These are phyloP conservation scores for Meteorus sp. DNA, from an alignment of 1,140 invertebrate genomes.

Conservation along the genomic window DNA sequence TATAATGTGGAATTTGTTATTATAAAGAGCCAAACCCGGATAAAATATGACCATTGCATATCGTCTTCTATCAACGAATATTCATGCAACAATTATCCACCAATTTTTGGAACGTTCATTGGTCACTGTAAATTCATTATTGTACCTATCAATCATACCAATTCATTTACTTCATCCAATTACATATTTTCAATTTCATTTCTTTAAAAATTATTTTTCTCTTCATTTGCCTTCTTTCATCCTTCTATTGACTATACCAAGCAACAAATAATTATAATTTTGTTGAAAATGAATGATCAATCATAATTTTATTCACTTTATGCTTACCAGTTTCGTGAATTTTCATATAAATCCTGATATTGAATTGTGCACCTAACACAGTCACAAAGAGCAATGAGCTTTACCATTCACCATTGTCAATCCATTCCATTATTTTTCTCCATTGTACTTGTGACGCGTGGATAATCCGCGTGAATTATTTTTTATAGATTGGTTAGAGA, in stretches of 20 bases:
- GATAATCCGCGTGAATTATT: too few relatives aligned
- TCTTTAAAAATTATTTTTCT: too few relatives aligned
- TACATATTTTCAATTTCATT: too few relatives aligned
- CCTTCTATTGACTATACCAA: too few relatives aligned
- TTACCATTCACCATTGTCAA: background rate
- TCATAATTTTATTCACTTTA: too few relatives aligned
- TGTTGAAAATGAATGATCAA: too few relatives aligned
- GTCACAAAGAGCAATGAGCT: background rate
- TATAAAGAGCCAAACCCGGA: constrained; percentile 1
- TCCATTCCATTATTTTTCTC: background rate
- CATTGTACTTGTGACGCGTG: background rate
- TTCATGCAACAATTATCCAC: background rate
- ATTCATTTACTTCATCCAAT: background rate
- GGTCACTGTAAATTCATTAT: background rate
- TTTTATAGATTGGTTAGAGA: too few relatives aligned
- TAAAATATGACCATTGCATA: constrained; percentile 1
- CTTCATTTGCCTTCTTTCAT: too few relatives aligned
- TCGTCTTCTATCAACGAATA: background rate
- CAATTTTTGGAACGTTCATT: background rate
- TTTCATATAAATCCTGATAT: too few relatives aligned
- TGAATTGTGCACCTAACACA: too few relatives aligned
- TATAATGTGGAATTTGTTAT: background rate
- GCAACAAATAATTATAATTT: too few relatives aligned
- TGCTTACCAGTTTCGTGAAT: too few relatives aligned
- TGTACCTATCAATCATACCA: background rate